These are phyloP conservation scores for Drosophila prostipennis DNA, from an alignment of 2,888 invertebrate species.

Conservation along the genomic window DNA sequence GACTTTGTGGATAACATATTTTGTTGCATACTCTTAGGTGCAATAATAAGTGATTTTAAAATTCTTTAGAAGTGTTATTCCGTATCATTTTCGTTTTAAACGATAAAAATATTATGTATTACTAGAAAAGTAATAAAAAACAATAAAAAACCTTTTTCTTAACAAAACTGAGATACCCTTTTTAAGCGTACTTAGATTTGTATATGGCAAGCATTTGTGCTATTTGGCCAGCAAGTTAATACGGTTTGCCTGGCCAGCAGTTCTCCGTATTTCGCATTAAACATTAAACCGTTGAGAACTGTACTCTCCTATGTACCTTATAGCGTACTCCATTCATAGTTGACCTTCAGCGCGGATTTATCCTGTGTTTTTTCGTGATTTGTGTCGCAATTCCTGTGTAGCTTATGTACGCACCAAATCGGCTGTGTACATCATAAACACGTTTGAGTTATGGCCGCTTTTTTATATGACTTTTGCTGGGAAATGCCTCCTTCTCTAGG, in stretches of 20 bases:
- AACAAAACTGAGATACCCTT: not conserved
- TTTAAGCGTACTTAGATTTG: slow-evolving; percentile 42
- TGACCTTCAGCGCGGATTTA: not conserved
- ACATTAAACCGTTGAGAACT: slow-evolving; percentile 52
- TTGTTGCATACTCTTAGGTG: no score
- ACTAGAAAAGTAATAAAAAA: no score
- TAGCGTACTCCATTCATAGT: slow-evolving; percentile 30
- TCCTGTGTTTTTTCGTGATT: slow-evolving; percentile 17
- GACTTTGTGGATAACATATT: no score
- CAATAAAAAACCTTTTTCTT: no score
- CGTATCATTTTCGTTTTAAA: no score
- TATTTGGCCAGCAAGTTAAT: slow-evolving; percentile 61
- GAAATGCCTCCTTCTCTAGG: slow-evolving; percentile 2
- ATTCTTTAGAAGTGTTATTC: no score
- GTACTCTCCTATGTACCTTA: slow-evolving; percentile 1
- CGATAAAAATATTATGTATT: no score
- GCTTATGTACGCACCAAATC: slow-evolving; percentile 50
- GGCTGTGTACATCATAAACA: slow-evolving; percentile 74
- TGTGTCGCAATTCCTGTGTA: slow-evolving; percentile 25
- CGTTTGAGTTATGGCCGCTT: slow-evolving; percentile 73
- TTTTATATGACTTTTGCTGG: slow-evolving; percentile 72
- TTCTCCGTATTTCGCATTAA: slow-evolving; percentile 42
- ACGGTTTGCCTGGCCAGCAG: slow-evolving; percentile 25
- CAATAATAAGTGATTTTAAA: no score
- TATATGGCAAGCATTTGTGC: slow-evolving; percentile 33